Evolutionary conservation across 2,888 invertebrate species (phyloP), one percentile per base, ranked within the genome.

Genomic region (Labia minor): DNA sequence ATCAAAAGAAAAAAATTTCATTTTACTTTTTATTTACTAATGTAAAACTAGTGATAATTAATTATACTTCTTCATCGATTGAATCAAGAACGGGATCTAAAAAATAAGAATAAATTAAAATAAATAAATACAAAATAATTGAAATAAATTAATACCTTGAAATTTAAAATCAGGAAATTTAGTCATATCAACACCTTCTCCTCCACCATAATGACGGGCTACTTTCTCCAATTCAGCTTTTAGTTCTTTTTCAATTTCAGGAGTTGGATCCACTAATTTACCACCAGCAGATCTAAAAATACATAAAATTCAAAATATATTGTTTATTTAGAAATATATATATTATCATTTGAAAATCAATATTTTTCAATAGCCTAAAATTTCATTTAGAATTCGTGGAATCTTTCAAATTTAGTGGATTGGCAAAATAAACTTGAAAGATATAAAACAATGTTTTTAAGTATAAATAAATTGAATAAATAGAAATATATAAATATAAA

Each of bases 141-240:
- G 61, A 19, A 18, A 18, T 3, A 3, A 19, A 6, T 61, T 10
- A 18, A 69, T 73, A 81, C 80, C 81, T 74, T 72, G 68, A 74
- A 95, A 96, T 75, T 87, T 88, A 76, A 95, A 89, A 14, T 85
- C 76, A 11, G 96, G 96, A 78, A 97, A 95, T 77, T 92, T 82
- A 18, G 90, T 88, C 90, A 95, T 91, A 75, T 95, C 92, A 2
- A 83, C 83, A 62, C 89, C 91, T 11, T 82, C 75, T 66, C 85
- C 88, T 72, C 90, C 90, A 62, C 88, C 87, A 74, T 80, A 95
- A 72, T 87, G 87, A 73, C 84, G 87, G 66, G 89, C 85, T 37
- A 94, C 82, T 78, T 91, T 90, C 4, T 90, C 90, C 72, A 95
- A 77, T 76, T 95, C 92, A 14, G 85, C 80, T 74, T 88, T 85